These are phyloP conservation scores for Eupithecia exiguata DNA, from an alignment of 2,888 invertebrate species.

Conservation along the genomic window DNA sequence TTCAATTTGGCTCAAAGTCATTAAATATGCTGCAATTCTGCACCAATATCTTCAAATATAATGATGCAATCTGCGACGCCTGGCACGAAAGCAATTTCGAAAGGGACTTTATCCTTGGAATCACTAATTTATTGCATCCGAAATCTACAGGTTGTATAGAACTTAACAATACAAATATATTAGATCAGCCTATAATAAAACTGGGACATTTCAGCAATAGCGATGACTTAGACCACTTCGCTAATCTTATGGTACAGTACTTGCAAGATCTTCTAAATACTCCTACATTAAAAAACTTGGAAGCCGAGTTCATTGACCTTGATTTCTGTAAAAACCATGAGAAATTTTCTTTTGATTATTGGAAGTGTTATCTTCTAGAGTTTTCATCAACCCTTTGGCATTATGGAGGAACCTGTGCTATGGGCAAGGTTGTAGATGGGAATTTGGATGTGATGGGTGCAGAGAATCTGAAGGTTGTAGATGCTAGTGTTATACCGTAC, in stretches of 20 bases:
- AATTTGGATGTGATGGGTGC: constrained; percentile 39
- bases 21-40: constrained; percentile 45
- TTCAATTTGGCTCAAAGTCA: constrained; percentile 42
- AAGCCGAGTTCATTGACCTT: constrained; percentile 31
- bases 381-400: constrained; percentile 50
- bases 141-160: constrained; percentile 43
- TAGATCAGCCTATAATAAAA: constrained; percentile 33
- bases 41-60: constrained; percentile 46
- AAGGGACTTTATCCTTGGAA: constrained; percentile 26
- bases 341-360: constrained; percentile 34
- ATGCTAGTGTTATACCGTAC: constrained; percentile 41
- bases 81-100: constrained; percentile 37
- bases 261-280: constrained; percentile 21
- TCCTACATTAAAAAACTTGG: constrained; percentile 29
- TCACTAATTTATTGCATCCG: constrained; percentile 42
- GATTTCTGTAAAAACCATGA: constrained; percentile 23
- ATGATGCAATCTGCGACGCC: constrained; percentile 48
- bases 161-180: constrained; percentile 35
- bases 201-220: constrained; percentile 23
- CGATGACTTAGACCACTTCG: constrained; percentile 31
- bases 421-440: constrained; percentile 46
- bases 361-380: constrained; percentile 43
- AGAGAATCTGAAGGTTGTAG: constrained; percentile 38
- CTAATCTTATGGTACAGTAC: background rate
- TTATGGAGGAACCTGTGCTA: constrained; percentile 43